Conservation (phyloP, 2,797 vertebrate genomes). For the Astyanax mexicanus region DNA sequence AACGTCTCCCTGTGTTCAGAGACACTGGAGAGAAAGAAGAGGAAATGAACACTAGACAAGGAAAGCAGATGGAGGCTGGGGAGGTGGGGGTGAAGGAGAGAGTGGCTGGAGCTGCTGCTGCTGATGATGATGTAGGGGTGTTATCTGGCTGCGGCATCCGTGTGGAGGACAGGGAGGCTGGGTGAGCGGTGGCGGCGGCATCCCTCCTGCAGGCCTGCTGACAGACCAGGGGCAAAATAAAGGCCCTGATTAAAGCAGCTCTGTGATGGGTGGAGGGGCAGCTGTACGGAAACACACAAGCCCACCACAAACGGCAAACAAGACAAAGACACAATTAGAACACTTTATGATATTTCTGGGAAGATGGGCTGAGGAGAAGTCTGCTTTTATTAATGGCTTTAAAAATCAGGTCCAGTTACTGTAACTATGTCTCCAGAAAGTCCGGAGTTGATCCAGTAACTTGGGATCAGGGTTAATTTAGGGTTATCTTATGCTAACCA, state of each 20-base stretch:
- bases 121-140: constrained; percentile 67
- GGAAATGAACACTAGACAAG: constrained; percentile 79
- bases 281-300: constrained; percentile 59
- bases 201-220: constrained; percentile 66
- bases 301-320: constrained; percentile 55
- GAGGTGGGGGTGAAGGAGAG: constrained; percentile 64
- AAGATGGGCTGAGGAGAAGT: too few relatives aligned
- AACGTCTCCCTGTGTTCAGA: constrained; percentile 68
- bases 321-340: constrained; percentile 43
- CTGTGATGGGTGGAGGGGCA: constrained; percentile 67
- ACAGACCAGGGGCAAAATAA: constrained; percentile 78
- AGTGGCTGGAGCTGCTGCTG: constrained; percentile 57
- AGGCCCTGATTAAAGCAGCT: constrained; percentile 80
- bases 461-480: too few relatives aligned
- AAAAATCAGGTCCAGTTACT: too few relatives aligned
- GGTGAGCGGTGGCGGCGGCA: constrained; percentile 66
- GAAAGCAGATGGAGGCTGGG: constrained; percentile 67
- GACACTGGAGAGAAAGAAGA: constrained; percentile 62
- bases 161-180: constrained; percentile 72
- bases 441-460: too few relatives aligned
- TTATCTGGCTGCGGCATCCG: constrained; percentile 76
- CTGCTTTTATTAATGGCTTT: constrained; percentile 21
- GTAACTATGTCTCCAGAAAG: too few relatives aligned
- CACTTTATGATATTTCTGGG: constrained; percentile 27
- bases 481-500: too few relatives aligned